These are phyloP conservation scores for Drosophila auraria DNA, from an alignment of 1,140 invertebrate species.

Conservation along the genomic window DNA sequence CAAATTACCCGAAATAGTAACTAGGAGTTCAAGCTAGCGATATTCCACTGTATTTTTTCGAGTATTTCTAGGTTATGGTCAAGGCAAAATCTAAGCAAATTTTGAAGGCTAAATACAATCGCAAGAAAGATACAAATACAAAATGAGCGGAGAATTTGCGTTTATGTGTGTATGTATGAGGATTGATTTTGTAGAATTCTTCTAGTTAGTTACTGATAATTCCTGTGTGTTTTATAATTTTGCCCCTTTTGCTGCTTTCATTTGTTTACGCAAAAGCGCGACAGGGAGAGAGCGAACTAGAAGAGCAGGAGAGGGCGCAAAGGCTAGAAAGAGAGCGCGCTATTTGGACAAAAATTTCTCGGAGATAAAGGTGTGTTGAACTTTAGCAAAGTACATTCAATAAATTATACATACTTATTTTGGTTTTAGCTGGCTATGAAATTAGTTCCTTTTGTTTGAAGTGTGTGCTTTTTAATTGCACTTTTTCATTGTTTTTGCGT, in stretches of 20 bases:
- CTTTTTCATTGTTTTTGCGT: slow-evolving; percentile 21
- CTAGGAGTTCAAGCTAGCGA: neutral
- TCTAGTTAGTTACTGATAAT: slow-evolving; percentile 51
- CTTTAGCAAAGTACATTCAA: slow-evolving; percentile 61
- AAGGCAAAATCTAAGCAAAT: slow-evolving; percentile 72
- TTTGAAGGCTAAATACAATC: slow-evolving; percentile 68
- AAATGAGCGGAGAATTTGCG: slow-evolving; percentile 1
- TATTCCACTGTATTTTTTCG: slow-evolving; percentile 12
- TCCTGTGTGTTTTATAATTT: slow-evolving; percentile 35
- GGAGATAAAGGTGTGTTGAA: slow-evolving; percentile 77
- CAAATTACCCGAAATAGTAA: neutral
- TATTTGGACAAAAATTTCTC: slow-evolving; percentile 25
- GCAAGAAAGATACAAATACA: slow-evolving; percentile 11
- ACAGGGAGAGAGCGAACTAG: slow-evolving; percentile 5
- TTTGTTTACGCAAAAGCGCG: slow-evolving; percentile 70
- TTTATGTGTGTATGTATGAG: neutral
- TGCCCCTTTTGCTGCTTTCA: slow-evolving; percentile 56
- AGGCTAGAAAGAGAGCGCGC: slow-evolving; percentile 2
- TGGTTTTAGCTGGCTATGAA: slow-evolving; percentile 23
- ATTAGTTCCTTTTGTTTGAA: slow-evolving; percentile 13
- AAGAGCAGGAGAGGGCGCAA: neutral
- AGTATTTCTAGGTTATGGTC: slow-evolving; percentile 80
- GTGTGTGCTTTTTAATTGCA: slow-evolving; percentile 9
- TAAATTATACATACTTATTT: slow-evolving; percentile 48
- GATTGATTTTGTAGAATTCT: slow-evolving; percentile 38